Base-by-base conservation (phyloP, 2,113 vertebrate species). In the Anser cygnoides region DNA sequence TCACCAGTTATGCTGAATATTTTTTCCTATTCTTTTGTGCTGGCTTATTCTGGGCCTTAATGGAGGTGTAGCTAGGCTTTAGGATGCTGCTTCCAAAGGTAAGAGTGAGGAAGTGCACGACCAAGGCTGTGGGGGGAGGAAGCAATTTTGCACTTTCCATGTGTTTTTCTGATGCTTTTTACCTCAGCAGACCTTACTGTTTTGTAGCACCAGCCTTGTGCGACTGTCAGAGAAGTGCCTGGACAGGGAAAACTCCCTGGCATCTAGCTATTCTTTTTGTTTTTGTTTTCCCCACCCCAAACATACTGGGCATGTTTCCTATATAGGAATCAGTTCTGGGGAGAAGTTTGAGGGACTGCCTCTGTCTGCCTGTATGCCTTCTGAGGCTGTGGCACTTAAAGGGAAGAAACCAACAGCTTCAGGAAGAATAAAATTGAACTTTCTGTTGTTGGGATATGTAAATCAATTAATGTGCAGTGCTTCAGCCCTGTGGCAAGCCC, bases 1-100 rank as follows among this genome's bases (percentile, higher is more conserved):
- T 81, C 23, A 23, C 25, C 2, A 1, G 4, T 18, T 31, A 2
- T 54, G 21, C 2, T 1, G 46, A 74, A 23, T 17, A 11, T 6
- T 21, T 76, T 52, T 94, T 68, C 18, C 21, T 72, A 65, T 75
- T n/a, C 26, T 63, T 35, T 66, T 74, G 63, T 62, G 46, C 68
- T 80, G 44, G 13, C 25, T 29, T 72, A 26, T 46, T 84, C 15
- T 80, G 37, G 7, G n/a, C 21, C 31, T 13, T 63, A 81, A 62
- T 19, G 84, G 21, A 59, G 87, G 86, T 58, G 35, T 28, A 77
- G 12, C 28, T 58, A 31, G 12, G 12, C 16, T 81, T 70, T 67
- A 5, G 23, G 31, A 44, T 77, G 37, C 8, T 80, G 50, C 35
- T 80, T 88, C 37, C 28, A 71, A 73, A 59, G 66, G 20, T 57